Evolutionary conservation across 2,797 vertebrate species (phyloP).

Genomic region (Sebastolobus alascanus): DNA sequence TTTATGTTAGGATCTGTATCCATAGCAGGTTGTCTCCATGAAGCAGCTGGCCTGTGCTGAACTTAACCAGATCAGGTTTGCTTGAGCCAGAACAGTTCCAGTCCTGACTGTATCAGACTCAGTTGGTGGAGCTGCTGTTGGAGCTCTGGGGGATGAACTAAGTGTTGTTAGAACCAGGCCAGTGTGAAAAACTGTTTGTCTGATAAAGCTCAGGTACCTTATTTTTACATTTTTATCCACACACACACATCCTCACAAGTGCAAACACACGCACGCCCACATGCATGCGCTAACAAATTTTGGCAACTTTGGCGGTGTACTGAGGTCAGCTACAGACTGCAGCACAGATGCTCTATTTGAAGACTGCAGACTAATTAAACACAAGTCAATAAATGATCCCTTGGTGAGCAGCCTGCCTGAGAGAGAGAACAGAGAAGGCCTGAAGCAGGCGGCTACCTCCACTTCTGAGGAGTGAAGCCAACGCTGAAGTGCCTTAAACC

Average conservation of each 20-base stretch:
- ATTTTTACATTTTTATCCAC: constrained; percentile 16
- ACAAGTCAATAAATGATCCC: constrained; percentile 76
- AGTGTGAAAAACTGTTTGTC: constrained; percentile 50
- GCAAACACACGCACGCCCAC: not conserved
- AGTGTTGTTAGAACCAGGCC: constrained; percentile 49
- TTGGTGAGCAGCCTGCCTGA: constrained; percentile 43
- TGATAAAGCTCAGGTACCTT: constrained; percentile 51
- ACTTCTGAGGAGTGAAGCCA: no score
- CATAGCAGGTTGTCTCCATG: constrained; percentile 19
- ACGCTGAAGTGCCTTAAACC: no score
- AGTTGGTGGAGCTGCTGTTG: constrained; percentile 23
- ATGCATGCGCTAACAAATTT: constrained; percentile 25
- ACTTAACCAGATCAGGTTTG: constrained; percentile 51
- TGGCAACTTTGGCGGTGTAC: constrained; percentile 35
- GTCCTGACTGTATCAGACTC: constrained; percentile 44
- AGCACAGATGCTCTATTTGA: constrained; percentile 67
- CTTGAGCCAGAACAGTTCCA: constrained; percentile 34
- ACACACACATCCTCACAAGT: not conserved
- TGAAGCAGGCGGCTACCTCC: not conserved
- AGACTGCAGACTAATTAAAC: constrained; percentile 78
- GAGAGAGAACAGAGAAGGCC: constrained; percentile 1
- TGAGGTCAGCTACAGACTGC: constrained; percentile 56
- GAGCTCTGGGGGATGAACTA: constrained; percentile 26
- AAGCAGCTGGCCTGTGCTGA: constrained; percentile 36
- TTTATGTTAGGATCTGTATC: constrained; percentile 25